Conservation (phyloP, 2,888 invertebrate genomes). For the Cryptus viduatorius region DNA sequence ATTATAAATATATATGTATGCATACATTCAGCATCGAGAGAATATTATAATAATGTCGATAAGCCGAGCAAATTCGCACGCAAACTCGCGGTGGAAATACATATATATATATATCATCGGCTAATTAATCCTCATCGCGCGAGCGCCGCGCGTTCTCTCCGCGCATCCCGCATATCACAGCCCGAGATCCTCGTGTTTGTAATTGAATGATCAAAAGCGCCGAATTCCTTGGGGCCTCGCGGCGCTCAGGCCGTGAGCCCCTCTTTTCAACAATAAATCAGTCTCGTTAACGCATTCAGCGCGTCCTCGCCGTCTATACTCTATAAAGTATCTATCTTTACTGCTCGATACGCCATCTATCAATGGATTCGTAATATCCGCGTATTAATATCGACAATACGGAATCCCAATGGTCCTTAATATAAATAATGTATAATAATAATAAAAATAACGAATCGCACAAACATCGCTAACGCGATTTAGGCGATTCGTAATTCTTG, state of each 20-base stretch:
- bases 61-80: constrained; percentile 56
- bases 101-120: constrained; percentile 69
- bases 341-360: constrained; percentile 13
- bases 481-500: constrained; percentile 46
- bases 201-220: constrained; percentile 74
- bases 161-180: constrained; percentile 65
- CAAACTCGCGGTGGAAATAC: constrained; percentile 7
- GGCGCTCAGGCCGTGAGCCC: constrained; percentile 34
- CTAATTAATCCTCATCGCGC: constrained; percentile 71
- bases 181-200: constrained; percentile 63
- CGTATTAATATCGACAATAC: not conserved
- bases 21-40: not conserved
- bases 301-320: constrained; percentile 4
- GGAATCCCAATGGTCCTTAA: not conserved
- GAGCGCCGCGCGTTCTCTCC: constrained; percentile 51
- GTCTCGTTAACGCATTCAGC: constrained; percentile 64
- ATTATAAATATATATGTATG: constrained; percentile 35
- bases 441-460: constrained; percentile 28
- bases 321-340: not conserved
- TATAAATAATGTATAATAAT: not conserved
- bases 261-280: constrained; percentile 69
- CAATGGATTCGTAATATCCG: not conserved
- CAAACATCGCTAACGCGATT: constrained; percentile 35
- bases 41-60: constrained; percentile 35
- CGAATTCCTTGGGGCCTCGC: constrained; percentile 62